A percentile compares a stretch with the other conserved stretches of the same genome.
phyloP scores from a whole-genome alignment of 23 tunicate genomes.

The Styela clava region DNA sequence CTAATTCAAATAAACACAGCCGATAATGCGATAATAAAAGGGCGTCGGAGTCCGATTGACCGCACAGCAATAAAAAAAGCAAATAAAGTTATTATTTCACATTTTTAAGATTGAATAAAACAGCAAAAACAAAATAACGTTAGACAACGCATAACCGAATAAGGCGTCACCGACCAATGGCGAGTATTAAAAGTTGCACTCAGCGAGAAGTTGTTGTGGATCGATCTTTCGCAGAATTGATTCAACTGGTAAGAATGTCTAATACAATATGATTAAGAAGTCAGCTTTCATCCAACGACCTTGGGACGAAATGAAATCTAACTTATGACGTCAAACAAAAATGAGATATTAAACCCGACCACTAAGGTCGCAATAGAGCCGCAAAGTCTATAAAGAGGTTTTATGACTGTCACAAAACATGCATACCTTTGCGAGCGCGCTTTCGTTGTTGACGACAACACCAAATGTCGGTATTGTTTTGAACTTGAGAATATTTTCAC shows the following conservation, averaged over 20 bases:
- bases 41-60: not conserved
- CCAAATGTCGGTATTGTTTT: slow-evolving; percentile 66
- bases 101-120: no score
- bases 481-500: slow-evolving; percentile 49
- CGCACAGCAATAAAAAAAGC: no score
- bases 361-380: not conserved
- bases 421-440: slow-evolving; percentile 59
- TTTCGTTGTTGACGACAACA: slow-evolving; percentile 73
- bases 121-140: no score
- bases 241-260: not conserved
- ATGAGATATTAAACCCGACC: not conserved
- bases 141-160: no score
- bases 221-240: not conserved
- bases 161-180: no score
- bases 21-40: not conserved
- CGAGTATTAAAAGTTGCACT: no score
- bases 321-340: not conserved
- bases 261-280: not conserved
- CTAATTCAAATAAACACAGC: not conserved
- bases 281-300: no score
- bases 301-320: not conserved
- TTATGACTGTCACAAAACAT: not conserved
- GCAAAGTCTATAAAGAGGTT: not conserved
- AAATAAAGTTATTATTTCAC: no score
- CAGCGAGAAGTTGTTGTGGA: not conserved